Conservation (phyloP, 2,797 vertebrate genomes). For the Mormyrops boulengeri region DNA sequence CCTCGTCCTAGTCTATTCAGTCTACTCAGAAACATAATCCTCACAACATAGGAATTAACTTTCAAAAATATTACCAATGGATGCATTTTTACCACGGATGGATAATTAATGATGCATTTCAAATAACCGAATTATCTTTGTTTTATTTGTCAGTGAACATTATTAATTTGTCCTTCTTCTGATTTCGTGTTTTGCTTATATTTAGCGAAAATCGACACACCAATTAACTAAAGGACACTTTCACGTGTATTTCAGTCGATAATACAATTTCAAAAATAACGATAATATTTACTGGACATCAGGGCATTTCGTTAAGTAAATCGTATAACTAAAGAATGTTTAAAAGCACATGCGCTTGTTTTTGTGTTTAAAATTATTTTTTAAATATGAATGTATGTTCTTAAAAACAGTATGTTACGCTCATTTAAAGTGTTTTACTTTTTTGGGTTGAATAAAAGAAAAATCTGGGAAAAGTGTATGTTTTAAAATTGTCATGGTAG, state of each 20-base stretch:
- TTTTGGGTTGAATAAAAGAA: not conserved
- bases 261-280: not conserved
- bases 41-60: not conserved
- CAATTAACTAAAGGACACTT: not conserved
- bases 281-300: not conserved
- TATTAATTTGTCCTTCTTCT: not conserved
- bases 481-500: constrained; percentile 58
- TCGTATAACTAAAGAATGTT: not conserved
- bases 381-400: not conserved
- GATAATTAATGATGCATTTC: not conserved
- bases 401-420: not conserved
- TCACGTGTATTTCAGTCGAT: not conserved
- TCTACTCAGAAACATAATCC: not conserved
- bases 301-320: not conserved
- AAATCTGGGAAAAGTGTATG: not conserved
- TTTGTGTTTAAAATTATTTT: not conserved
- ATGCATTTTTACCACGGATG: not conserved
- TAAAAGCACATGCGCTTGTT: not conserved
- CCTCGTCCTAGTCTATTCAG: not conserved
- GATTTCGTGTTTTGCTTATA: not conserved
- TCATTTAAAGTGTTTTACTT: not conserved
- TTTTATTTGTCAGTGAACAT: not conserved
- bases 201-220: not conserved
- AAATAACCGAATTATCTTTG: not conserved
- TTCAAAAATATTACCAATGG: not conserved